A percentile compares a stretch with the other conserved stretches of the same genome.
Conservation (phyloP, 2,888 invertebrate species). For the Heteromyza rotundicornis region DNA sequence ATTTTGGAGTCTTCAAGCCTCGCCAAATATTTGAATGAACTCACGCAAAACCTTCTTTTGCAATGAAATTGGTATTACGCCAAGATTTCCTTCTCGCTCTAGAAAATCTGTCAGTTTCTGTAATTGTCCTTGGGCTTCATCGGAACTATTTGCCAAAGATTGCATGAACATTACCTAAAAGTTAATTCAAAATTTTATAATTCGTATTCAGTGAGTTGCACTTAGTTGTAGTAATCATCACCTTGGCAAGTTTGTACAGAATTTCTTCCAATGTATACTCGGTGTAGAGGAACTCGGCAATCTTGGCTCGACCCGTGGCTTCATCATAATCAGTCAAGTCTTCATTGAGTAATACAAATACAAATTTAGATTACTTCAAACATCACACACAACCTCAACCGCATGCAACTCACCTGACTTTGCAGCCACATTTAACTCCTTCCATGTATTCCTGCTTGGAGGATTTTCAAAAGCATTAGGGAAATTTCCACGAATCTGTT, state of each 20-base stretch:
- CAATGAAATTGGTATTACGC: constrained; percentile 74
- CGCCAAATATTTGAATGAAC: constrained; percentile 45
- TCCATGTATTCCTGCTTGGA: too few species aligned
- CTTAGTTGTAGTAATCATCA: constrained; percentile 39
- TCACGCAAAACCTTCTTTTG: constrained; percentile 81
- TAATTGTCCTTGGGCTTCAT: constrained; percentile 73
- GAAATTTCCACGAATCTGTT: too few species aligned
- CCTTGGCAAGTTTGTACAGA: constrained; percentile 81
- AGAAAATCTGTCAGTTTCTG: constrained; percentile 77
- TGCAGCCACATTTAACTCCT: too few species aligned
- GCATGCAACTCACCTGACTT: too few species aligned
- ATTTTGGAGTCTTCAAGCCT: background rate
- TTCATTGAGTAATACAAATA: too few species aligned
- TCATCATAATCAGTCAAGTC: constrained; percentile 69
- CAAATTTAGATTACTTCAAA: too few species aligned
- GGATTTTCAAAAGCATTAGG: too few species aligned
- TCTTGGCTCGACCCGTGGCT: constrained; percentile 71
- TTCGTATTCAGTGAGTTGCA: background rate
- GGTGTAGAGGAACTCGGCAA: constrained; percentile 75
- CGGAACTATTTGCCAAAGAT: constrained; percentile 73
- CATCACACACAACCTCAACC: too few species aligned
- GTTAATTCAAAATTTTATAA: background rate
- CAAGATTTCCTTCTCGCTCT: constrained; percentile 75
- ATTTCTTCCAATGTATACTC: constrained; percentile 78
- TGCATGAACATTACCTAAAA: constrained; percentile 77